A percentile compares a stretch with the other conserved stretches of the same genome.
phyloP scores from a whole-genome alignment of 2,113 vertebrate species.

The Pitta sordida region DNA sequence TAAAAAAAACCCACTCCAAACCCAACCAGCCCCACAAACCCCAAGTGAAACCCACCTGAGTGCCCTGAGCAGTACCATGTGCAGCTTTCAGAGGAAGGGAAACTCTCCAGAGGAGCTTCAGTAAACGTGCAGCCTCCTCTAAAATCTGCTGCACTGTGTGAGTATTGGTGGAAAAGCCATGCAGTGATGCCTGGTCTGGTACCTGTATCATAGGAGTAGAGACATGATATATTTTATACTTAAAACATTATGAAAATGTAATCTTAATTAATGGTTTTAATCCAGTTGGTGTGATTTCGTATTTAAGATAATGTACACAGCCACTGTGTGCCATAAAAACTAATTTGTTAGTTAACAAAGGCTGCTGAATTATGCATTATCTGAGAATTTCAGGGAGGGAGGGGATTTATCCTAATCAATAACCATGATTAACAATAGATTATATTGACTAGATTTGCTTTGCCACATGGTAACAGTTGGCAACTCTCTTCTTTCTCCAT shows the following conservation, averaged over 20 bases:
- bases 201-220: constrained; percentile 17
- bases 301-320: not conserved
- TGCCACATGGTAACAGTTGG: not conserved
- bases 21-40: not conserved
- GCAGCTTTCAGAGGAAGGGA: constrained; percentile 73
- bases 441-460: constrained; percentile 23
- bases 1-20: too few relatives aligned
- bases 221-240: not conserved
- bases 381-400: constrained; percentile 2
- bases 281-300: not conserved
- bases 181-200: constrained; percentile 54
- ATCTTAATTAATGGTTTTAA: constrained; percentile 23
- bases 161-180: constrained; percentile 63
- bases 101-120: constrained; percentile 91
- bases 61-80: constrained; percentile 24
- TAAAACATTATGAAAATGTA: not conserved
- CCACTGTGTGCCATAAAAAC: constrained; percentile 1
- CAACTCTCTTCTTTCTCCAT: not conserved
- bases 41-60: constrained; percentile 51
- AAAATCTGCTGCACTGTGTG: constrained; percentile 80
- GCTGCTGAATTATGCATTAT: constrained; percentile 36
- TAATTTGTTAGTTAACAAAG: constrained; percentile 32
- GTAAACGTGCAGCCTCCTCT: constrained; percentile 82
- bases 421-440: constrained; percentile 54
- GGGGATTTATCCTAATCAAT: constrained; percentile 47